These are phyloP conservation scores for Platichthys stellatus DNA, from an alignment of 2,113 vertebrate species.

Conservation along the genomic window DNA sequence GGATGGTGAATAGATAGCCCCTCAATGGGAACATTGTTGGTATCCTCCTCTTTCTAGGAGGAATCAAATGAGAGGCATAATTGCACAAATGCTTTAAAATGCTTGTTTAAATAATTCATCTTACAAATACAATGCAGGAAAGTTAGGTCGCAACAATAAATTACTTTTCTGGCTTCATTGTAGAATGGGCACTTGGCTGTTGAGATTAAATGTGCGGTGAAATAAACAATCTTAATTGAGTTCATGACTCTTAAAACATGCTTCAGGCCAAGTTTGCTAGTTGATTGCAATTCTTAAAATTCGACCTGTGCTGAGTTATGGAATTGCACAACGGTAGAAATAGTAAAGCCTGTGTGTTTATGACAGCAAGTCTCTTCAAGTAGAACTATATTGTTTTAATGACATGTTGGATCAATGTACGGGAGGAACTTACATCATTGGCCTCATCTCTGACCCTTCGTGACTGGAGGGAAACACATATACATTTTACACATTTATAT, in stretches of 20 bases:
- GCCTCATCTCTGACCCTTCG: constrained; percentile 91
- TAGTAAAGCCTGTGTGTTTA: not conserved
- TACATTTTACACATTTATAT: constrained; percentile 27
- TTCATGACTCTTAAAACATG: not conserved
- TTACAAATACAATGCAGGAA: constrained; percentile 26
- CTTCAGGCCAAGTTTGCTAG: constrained; percentile 7
- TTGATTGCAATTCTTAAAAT: constrained; percentile 55
- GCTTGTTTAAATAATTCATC: constrained; percentile 31
- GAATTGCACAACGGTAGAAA: constrained; percentile 35
- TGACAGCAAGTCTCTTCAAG: not conserved
- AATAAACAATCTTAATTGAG: constrained; percentile 37
- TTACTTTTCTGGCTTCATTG: not conserved
- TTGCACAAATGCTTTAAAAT: constrained; percentile 54
- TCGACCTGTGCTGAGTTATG: constrained; percentile 25
- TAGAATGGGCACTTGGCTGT: not conserved
- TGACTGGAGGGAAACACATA: constrained; percentile 86
- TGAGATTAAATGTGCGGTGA: constrained; percentile 10
- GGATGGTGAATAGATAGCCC: constrained; percentile 86
- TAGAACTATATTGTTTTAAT: not conserved
- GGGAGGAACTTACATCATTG: constrained; percentile 78
- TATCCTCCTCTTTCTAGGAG: constrained; percentile 81
- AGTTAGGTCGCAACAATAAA: constrained; percentile 30
- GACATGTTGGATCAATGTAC: constrained; percentile 5
- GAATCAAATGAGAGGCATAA: constrained; percentile 63
- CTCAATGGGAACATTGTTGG: constrained; percentile 84